These are phyloP conservation scores for Perdita meconis DNA, from an alignment of 2,888 invertebrate species.

Conservation along the genomic window DNA sequence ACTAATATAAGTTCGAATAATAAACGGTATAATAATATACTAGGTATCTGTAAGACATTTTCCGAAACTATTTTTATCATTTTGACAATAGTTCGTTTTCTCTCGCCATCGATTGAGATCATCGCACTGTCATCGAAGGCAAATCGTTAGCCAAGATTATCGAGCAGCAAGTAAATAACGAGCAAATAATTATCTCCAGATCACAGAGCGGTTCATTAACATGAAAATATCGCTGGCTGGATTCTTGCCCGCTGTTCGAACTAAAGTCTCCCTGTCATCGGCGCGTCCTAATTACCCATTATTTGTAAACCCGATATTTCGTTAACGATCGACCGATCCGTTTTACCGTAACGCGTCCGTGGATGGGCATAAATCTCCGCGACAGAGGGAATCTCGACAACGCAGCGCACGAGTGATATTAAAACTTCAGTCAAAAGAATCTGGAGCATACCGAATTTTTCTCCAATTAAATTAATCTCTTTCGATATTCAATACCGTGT, in stretches of 20 bases:
- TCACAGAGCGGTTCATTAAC: slow-evolving; percentile 25
- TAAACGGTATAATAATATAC: too few species aligned
- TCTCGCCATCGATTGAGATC: background rate
- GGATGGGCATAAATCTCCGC: background rate
- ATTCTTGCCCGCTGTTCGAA: background rate
- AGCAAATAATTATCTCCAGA: slow-evolving; percentile 24
- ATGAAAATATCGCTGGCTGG: slow-evolving; percentile 28
- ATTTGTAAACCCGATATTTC: slow-evolving; percentile 24
- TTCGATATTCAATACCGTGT: too few species aligned
- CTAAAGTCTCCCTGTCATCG: slow-evolving; percentile 21
- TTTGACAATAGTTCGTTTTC: too few species aligned
- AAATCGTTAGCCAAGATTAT: slow-evolving; percentile 2
- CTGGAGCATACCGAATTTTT: too few species aligned
- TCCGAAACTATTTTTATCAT: too few species aligned
- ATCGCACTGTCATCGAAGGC: background rate
- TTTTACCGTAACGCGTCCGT: background rate
- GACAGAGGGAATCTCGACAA: background rate
- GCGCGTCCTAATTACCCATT: slow-evolving; percentile 36
- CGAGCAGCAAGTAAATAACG: slow-evolving; percentile 28
- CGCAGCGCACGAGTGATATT: too few species aligned
- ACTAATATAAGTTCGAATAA: too few species aligned
- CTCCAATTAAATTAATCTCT: too few species aligned
- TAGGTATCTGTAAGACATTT: too few species aligned
- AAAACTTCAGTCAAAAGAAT: too few species aligned
- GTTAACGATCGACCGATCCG: slow-evolving; percentile 27